A percentile compares a stretch with the other conserved stretches of the same genome.
These are phyloP conservation scores for Pristionchus maxplancki DNA, from an alignment of 2,888 invertebrate species.

Conservation along the genomic window DNA sequence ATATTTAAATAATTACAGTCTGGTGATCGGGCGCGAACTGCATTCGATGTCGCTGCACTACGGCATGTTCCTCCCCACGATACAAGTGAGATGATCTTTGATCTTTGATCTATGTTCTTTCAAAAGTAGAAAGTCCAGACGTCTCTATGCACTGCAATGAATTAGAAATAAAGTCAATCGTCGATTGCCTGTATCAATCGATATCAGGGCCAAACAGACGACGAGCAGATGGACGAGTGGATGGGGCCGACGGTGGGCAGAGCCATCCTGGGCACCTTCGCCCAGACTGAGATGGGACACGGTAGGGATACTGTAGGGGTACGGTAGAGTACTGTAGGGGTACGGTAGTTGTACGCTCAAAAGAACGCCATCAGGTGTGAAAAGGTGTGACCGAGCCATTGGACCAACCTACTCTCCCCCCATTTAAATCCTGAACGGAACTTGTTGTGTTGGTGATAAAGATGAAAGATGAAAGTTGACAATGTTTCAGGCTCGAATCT, in stretches of 20 bases:
- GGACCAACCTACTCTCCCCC: too few relatives aligned
- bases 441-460: too few relatives aligned
- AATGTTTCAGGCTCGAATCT: conserved; percentile 85
- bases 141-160: too few relatives aligned
- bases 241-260: conserved; percentile 85
- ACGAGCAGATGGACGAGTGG: conserved; percentile 92
- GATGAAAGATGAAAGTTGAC: too few relatives aligned
- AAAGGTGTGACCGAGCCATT: too few relatives aligned
- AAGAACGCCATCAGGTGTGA: not conserved
- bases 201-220: conserved; percentile 84
- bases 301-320: conserved; percentile 52
- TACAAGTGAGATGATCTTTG: conserved; percentile 83
- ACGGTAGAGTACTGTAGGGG: not conserved
- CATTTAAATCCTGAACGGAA: too few relatives aligned
- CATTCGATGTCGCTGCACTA: conserved; percentile 87
- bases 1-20: conserved; percentile 56
- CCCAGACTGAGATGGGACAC: conserved; percentile 94
- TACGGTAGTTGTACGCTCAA: not conserved
- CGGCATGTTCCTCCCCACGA: conserved; percentile 93
- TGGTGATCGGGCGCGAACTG: conserved; percentile 71
- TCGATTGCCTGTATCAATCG: not conserved
- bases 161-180: not conserved
- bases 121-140: too few relatives aligned
- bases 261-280: conserved; percentile 93
- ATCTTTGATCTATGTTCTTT: conserved; percentile 4